Evolutionary conservation across 2,797 vertebrate species (phyloP), one percentile per base, ranked within the genome.

Genomic region (Pangasius sanitwongsei): DNA sequence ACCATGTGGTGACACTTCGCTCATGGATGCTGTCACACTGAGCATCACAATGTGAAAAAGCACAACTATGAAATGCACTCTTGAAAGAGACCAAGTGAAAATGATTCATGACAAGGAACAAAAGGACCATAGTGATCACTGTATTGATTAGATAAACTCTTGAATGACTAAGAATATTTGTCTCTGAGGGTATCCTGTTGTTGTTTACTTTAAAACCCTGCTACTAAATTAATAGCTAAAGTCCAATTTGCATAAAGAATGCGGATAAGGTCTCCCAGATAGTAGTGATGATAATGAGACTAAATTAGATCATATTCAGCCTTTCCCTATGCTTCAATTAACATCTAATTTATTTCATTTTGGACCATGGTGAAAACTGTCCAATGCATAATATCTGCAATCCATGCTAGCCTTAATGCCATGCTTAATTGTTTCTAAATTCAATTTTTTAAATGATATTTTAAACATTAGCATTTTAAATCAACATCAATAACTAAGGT

Each of bases 311-410:
- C 80, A 85, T 90, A 90, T 91, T 83, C 86, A 89, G 87, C 83
- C 84, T 77, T 91, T 74, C 77, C 85, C 87, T 92, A 89, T 69
- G 85, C 69, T 87, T 92, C 77, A 92, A 93, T 90, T 92, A 91
- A 89, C 86, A 90, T 83, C 48, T 89, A 91, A 92, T 92, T 92
- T 90, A 86, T 89, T 89, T 90, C 65, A 81, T 48, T 91, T 91
- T 90, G 84, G 80, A 87, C 77, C 81, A 53, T 59, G 72, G 78
- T 89, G 81, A 83, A 87, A 87, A 90, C 86, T 90, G 87, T 89
- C 87, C 69, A 88, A 61, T 31, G 50, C 55, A 87, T 85, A 87
- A 89, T 89, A 69, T 75, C 88, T 77, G 59, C 61, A 69, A 55
- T 41, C 4, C 59, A 12, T 77, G 63, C 82, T 81, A 75, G 75